Evolutionary conservation across 2,888 invertebrate species (phyloP).

Genomic region (Conops quadrifasciatus): DNA sequence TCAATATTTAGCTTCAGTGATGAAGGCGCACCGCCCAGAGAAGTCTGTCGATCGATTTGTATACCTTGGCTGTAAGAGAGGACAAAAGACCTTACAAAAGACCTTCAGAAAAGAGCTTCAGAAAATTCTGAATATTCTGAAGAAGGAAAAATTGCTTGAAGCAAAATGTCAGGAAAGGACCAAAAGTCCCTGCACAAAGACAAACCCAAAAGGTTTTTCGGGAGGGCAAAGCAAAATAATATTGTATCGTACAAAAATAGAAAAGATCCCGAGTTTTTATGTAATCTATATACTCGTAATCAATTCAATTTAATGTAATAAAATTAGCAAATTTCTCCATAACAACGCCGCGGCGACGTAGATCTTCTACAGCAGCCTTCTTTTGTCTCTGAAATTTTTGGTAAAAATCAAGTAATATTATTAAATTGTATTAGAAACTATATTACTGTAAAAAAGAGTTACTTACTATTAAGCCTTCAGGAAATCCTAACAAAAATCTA

Average conservation of each 20-base stretch:
- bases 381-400: background rate
- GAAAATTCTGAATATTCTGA: too few relatives aligned
- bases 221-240: background rate
- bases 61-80: slow-evolving; percentile 61
- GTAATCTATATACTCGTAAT: too few relatives aligned
- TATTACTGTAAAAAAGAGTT: background rate
- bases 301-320: too few relatives aligned
- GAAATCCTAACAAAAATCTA: background rate
- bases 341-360: too few relatives aligned
- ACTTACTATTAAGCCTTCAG: slow-evolving; percentile 4
- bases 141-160: background rate
- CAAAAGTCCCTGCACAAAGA: background rate
- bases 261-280: too few relatives aligned
- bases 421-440: background rate
- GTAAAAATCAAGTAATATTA: background rate
- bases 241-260: too few relatives aligned
- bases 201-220: too few relatives aligned
- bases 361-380: too few relatives aligned
- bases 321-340: background rate
- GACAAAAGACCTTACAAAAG: slow-evolving; percentile 4
- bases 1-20: slow-evolving; percentile 60
- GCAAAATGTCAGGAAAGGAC: background rate
- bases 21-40: slow-evolving; percentile 53
- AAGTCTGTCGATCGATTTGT: slow-evolving; percentile 61
- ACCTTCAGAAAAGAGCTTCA: too few relatives aligned